Conservation (phyloP, 1,140 invertebrate species). For the Armadillidium nasatum region DNA sequence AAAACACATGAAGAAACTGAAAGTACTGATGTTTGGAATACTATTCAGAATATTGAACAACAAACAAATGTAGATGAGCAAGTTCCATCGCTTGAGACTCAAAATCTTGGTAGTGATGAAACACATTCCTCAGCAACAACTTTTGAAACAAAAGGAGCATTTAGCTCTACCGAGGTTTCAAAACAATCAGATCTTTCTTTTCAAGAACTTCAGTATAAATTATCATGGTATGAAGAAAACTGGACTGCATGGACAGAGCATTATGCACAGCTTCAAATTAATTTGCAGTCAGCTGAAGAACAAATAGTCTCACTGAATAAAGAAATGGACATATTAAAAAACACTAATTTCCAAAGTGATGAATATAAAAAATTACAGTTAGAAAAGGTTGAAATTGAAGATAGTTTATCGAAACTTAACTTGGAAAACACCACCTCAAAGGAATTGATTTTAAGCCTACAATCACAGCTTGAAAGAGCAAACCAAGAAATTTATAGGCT, state of each 20-base stretch:
- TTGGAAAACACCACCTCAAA: background rate
- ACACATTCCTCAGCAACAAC: background rate
- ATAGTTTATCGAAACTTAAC: background rate
- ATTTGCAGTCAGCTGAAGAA: slow-evolving; percentile 32
- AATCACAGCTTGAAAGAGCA: slow-evolving; percentile 7
- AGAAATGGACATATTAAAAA: slow-evolving; percentile 19
- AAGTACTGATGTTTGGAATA: no score
- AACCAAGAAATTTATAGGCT: slow-evolving; percentile 22
- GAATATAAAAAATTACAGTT: background rate
- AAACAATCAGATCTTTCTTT: slow-evolving; percentile 10
- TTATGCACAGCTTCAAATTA: slow-evolving; percentile 34
- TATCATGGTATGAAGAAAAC: slow-evolving; percentile 43
- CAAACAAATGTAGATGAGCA: no score
- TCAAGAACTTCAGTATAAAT: slow-evolving; percentile 40
- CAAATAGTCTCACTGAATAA: slow-evolving; percentile 27
- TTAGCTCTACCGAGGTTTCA: background rate
- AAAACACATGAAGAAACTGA: no score
- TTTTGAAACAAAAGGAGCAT: background rate
- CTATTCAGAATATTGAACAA: no score
- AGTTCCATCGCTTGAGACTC: no score
- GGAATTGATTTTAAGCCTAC: background rate
- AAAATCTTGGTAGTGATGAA: background rate
- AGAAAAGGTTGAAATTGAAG: slow-evolving; percentile 13
- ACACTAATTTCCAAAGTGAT: background rate
- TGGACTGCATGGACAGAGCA: slow-evolving; percentile 39